Evolutionary conservation across 2,113 vertebrate genomes (phyloP).

Genomic region (Candoia aspera): DNA sequence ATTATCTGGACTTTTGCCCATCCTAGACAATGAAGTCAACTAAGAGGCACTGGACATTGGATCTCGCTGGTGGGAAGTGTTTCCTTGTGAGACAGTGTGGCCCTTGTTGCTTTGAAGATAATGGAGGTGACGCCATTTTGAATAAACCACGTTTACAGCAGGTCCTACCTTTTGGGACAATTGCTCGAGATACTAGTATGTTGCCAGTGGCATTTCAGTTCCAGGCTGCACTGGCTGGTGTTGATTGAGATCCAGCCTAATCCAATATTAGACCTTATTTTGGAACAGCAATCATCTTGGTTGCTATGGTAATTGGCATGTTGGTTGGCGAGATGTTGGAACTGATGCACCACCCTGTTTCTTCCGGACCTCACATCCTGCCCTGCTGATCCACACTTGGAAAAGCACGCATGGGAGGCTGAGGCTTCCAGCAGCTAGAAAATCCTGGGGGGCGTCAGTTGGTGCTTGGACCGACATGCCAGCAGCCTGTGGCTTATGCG

Average conservation of each 20-base stretch:
- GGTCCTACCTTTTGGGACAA: not conserved
- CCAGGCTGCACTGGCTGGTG: not conserved
- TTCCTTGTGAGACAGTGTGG: not conserved
- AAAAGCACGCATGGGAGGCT: too few species aligned
- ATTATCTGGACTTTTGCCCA: not conserved
- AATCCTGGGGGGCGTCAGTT: not conserved
- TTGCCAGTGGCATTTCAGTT: not conserved
- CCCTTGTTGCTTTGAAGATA: not conserved
- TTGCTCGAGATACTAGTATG: not conserved
- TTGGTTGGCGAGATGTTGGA: too few species aligned
- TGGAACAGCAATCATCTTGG: not conserved
- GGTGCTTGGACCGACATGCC: not conserved
- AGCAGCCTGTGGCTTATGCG: not conserved
- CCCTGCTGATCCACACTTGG: too few species aligned
- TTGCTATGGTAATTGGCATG: not conserved
- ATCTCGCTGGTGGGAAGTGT: not conserved
- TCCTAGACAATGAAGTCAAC: not conserved
- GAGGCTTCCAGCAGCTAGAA: not conserved
- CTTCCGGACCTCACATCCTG: too few species aligned
- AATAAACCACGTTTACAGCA: not conserved
- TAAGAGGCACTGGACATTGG: not conserved
- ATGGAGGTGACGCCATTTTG: not conserved
- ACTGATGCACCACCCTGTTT: too few species aligned
- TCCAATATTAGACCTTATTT: not conserved
- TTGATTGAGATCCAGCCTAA: not conserved